Evolutionary conservation across 2,888 invertebrate genomes (phyloP), one percentile per base, ranked within the genome.

Genomic region (Stenoptilia bipunctidactyla): DNA sequence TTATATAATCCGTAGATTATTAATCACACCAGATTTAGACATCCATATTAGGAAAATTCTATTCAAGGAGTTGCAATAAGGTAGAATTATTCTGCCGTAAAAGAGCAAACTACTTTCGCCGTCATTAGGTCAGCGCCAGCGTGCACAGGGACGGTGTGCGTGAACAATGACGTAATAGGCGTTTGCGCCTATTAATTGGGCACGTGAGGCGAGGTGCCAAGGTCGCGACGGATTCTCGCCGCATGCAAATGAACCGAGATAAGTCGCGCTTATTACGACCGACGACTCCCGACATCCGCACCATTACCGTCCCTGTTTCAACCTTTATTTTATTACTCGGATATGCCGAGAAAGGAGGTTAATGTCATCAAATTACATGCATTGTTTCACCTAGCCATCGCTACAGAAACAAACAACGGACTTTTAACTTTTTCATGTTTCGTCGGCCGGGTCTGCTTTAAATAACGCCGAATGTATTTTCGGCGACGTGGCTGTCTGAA

Each of bases 201-300:
- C 40, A 46, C 43, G 51, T 51, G 54, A 57, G 53, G 66, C 66
- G 65, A 71, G 66, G 70, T 71, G 75, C 69, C 79, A 80, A 80
- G 80, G 82, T 77, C 80, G 77, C 62, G 66, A 62, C 62, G 59
- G 65, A 67, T 66, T 66, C 64, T 69, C 70, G 67, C 55, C 58
- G 69, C 67, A 80, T 80, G 79, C 66, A 80, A 83, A 82, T 79
- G 71, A 71, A 67, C 62, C 51, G 53, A 74, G 75, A 79, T 79
- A 80, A 75, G 72, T 71, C 68, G 63, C 63, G 63, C 67, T 79
- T 74, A 76, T 79, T 77, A 79, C 72, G 62, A 61, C 56, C 64
- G 55, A 65, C 67, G 60, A 55, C 61, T 53, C 54, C 61, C 61
- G 55, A 58, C 64, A 63, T 65, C 64, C 58, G 56, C 51, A 61